Evolutionary conservation across 2,888 invertebrate species (phyloP), one percentile per base, ranked within the genome.

Genomic region (Seladonia tumulorum): DNA sequence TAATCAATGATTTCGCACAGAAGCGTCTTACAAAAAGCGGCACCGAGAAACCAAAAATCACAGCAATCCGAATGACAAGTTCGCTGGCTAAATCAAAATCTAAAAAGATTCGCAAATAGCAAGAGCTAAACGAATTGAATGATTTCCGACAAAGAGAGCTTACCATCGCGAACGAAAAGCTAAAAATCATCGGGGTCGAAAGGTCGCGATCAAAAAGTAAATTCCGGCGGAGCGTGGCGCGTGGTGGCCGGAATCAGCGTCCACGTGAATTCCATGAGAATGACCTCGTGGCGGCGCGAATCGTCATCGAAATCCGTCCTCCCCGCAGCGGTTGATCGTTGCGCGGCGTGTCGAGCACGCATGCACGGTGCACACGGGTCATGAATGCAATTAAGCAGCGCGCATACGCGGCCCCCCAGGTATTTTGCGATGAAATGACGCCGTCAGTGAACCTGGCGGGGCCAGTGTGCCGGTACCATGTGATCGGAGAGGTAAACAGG

Each of bases 401-500:
- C 86, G 86, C 86, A 60, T 70, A 82, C 72, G 78, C 78, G 53
- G n/a, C n/a, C 35, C 49, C 74, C 63, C 63, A 77, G 70, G 87
- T 86, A 82, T 82, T 87, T 81, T 81, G 68, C 79, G 81, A 87
- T 85, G 78, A 83, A 82, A 84, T 80, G 83, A 78, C 82, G 81
- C 70, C 77, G 87, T 76, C 82, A 85, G 74, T 74, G 74, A 79
- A 63, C 60, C 78, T 68, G 35, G 72, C 22, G 47, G 49, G 66
- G 79, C 60, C 76, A 74, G 39, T 70, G 70, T 70, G 14, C 70
- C 68, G 68, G 83, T 74, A 85, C 90, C 89, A 93, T 92, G 93
- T 90, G 93, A 93, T 90, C 85, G 88, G 88, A 86, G 91, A 92
- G 92, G 94, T 94, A 94, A 94, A 94, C 94, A 95, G 92, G 92